Evolutionary conservation across 2,888 invertebrate species (phyloP), one percentile per base, ranked within the genome.

Genomic region (Chrysolina haemoptera): DNA sequence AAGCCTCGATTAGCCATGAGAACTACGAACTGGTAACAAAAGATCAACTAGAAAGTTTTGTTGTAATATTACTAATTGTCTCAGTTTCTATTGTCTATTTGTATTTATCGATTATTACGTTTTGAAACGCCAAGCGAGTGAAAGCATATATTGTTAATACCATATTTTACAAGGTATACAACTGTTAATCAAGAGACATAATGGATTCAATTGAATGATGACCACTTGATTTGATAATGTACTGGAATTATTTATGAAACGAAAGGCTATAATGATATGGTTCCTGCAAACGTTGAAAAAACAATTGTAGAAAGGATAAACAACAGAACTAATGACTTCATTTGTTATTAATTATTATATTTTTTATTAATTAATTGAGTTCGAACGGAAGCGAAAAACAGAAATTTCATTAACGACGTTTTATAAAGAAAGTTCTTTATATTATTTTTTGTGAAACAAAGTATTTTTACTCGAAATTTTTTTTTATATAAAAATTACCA

Each of bases 71-170:
- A 59, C 22, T 8, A 59, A 59, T 55, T 22, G 22, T 12, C n/a
- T 59, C 59, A 27, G 35, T 59, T 59, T 27, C 35, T 59, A 59
- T 59, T 27, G 59, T 27, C 35, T 59, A 59, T 59, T 59, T 59
- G 35, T 35, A 14, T 59, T 59, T 35, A 59, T 59, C 59, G 22
- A 59, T 59, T 59, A 59, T 27, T 59, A 35, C 59, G 16, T 59
- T 59, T 9, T 2, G 18, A 59, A 59, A 50, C 18, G 18, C 16
- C 18, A 6, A 14, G 59, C 0, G n/a, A 59, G 59, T 59, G 59
- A 59, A 59, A 59, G 59, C 59, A 16, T 59, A 27, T 59, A 59
- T 59, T 59, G 59, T 27, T 59, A 22, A 55, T 59, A 35, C 22
- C 10, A 16, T 27, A 10, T n/a, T 35, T 35, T n/a, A 59, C 59